Conservation (phyloP, 2,888 invertebrate species). For the Gasteruption jaculator region DNA sequence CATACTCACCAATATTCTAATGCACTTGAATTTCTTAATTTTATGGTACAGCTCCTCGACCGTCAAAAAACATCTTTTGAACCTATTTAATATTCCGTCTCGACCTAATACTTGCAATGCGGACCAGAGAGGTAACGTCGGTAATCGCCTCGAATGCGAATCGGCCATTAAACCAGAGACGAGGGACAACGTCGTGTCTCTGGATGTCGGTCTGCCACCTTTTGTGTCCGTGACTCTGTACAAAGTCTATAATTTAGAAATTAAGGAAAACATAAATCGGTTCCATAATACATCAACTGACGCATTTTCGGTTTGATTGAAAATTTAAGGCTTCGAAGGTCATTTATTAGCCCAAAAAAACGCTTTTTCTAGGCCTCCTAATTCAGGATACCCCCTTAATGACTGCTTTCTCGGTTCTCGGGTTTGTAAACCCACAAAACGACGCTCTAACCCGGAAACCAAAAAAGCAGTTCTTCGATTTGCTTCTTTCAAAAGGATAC, state of each 20-base stretch:
- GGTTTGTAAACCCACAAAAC: too few species aligned
- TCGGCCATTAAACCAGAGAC: conserved; percentile 52
- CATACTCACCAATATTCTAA: conserved; percentile 65
- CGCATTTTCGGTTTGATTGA: neutral
- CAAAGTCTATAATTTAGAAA: conserved; percentile 53
- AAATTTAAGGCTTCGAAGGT: too few species aligned
- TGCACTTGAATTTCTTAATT: conserved; percentile 62
- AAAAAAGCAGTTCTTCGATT: conserved; percentile 1
- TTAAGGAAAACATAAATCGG: conserved; percentile 32
- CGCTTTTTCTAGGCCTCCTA: too few species aligned
- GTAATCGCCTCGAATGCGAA: conserved; percentile 59
- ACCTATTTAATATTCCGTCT: conserved; percentile 66
- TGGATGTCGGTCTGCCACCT: conserved; percentile 45
- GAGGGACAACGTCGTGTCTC: conserved; percentile 43
- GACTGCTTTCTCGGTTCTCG: too few species aligned
- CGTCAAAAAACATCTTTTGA: conserved; percentile 72
- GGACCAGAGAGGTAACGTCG: conserved; percentile 82
- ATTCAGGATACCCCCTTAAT: too few species aligned
- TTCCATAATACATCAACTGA: too few species aligned
- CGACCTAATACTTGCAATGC: conserved; percentile 70
- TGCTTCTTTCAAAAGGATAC: conserved; percentile 65
- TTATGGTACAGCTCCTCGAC: conserved; percentile 61
- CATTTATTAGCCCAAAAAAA: too few species aligned
- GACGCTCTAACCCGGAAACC: neutral
- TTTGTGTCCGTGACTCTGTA: conserved; percentile 59